Percentiles rank a stretch among this genome's conserved stretches.
These are phyloP conservation scores for Hydrotaea cyrtoneurina DNA, from an alignment of 2,888 invertebrate species.

Conservation along the genomic window DNA sequence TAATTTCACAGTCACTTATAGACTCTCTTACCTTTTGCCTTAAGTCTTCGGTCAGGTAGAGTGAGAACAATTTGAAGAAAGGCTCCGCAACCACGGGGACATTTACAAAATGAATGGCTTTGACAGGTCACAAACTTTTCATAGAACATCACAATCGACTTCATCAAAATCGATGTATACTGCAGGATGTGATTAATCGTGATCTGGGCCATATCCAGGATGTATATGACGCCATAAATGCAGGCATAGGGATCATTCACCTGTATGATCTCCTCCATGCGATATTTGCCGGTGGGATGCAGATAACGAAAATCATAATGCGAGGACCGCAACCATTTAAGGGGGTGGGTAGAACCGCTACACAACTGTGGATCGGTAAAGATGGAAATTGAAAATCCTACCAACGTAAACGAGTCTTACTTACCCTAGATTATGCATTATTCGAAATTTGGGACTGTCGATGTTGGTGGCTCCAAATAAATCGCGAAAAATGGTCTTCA, in stretches of 20 bases:
- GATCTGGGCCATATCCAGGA: slow-evolving; percentile 83
- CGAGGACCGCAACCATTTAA: background rate
- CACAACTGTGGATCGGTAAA: background rate
- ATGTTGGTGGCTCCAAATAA: slow-evolving; percentile 77
- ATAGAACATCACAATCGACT: slow-evolving; percentile 82
- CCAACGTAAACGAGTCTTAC: slow-evolving; percentile 23
- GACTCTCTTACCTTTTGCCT: slow-evolving; percentile 83
- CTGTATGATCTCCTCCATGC: background rate
- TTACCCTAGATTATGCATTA: slow-evolving; percentile 75
- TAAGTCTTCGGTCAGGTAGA: slow-evolving; percentile 84
- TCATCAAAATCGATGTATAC: slow-evolving; percentile 83
- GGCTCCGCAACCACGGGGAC: slow-evolving; percentile 83
- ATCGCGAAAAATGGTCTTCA: slow-evolving; percentile 82
- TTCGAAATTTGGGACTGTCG: slow-evolving; percentile 63
- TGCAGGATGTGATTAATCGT: slow-evolving; percentile 82
- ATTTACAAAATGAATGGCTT: slow-evolving; percentile 84
- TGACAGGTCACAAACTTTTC: slow-evolving; percentile 85
- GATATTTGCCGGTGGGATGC: background rate
- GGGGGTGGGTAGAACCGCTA: background rate
- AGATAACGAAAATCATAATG: slow-evolving; percentile 4
- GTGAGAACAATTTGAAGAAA: slow-evolving; percentile 82
- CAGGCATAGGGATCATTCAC: slow-evolving; percentile 83
- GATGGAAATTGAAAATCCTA: too few relatives aligned
- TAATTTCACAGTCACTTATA: too few relatives aligned
- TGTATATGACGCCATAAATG: slow-evolving; percentile 81